Evolutionary conservation across 2,797 vertebrate species (phyloP).

Genomic region (Enteromius afrohamiltoni): DNA sequence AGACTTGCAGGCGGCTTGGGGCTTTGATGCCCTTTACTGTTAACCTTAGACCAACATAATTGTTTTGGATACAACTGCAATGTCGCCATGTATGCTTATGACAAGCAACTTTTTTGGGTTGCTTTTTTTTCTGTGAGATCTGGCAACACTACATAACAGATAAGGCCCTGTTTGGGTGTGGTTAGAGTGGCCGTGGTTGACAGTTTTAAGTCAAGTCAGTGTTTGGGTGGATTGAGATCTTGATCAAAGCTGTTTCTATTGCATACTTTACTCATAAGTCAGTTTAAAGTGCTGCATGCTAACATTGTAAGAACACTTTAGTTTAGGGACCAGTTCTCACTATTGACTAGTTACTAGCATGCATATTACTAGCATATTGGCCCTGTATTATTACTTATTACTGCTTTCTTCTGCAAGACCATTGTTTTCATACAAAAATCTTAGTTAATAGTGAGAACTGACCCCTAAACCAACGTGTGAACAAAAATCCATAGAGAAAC

Average conservation of each 20-base stretch:
- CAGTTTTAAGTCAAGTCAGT: not conserved
- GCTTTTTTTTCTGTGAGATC: not conserved
- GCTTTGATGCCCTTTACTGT: slow-evolving; percentile 4
- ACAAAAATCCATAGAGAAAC: no score
- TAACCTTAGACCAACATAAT: slow-evolving; percentile 19
- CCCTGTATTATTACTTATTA: not conserved
- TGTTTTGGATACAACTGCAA: slow-evolving; percentile 32
- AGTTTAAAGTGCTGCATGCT: no score
- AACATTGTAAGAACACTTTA: no score
- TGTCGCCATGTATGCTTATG: not conserved
- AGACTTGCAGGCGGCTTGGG: not conserved
- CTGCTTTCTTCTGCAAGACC: not conserved
- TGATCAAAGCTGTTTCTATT: slow-evolving; percentile 11
- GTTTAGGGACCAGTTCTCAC: not conserved
- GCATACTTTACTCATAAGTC: not conserved
- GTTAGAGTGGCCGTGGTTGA: not conserved
- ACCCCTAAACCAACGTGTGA: no score
- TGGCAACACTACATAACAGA: not conserved
- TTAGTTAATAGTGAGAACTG: not conserved
- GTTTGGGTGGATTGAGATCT: slow-evolving; percentile 1
- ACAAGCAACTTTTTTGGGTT: not conserved
- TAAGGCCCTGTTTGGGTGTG: slow-evolving; percentile 15
- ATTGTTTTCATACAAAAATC: not conserved
- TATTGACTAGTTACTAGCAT: not conserved
- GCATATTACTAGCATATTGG: not conserved